Conservation (phyloP, 1,140 invertebrate genomes). For the Saccostrea glomerata region DNA sequence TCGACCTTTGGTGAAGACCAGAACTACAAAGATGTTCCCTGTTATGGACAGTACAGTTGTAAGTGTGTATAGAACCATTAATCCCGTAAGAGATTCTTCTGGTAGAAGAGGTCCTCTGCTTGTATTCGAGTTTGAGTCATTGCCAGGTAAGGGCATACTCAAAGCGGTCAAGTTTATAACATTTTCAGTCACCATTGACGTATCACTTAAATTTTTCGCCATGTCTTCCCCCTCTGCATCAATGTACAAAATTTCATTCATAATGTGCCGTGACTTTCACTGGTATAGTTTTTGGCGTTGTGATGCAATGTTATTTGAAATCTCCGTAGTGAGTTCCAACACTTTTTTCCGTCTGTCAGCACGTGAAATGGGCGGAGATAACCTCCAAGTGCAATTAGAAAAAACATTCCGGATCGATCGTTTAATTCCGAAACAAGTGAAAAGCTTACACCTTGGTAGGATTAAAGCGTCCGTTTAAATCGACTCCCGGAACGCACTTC, state of each 20-base stretch:
- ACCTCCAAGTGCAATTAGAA: constrained; percentile 11
- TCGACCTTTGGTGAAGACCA: constrained; percentile 70
- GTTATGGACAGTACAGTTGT: constrained; percentile 71
- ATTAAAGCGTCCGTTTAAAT: constrained; percentile 18
- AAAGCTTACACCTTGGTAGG: constrained; percentile 20
- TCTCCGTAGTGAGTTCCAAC: background rate
- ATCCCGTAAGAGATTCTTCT: constrained; percentile 50
- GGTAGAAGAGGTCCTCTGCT: background rate
- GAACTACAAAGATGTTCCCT: constrained; percentile 72
- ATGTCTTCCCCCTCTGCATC: background rate
- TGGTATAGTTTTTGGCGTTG: background rate
- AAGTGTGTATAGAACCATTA: constrained; percentile 69
- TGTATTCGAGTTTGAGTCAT: background rate
- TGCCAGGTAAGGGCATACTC: background rate
- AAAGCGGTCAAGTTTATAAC: background rate
- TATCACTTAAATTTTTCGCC: constrained; percentile 10
- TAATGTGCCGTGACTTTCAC: background rate
- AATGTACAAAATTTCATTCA: constrained; percentile 17
- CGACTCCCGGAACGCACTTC: background rate
- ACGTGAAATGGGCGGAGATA: constrained; percentile 7
- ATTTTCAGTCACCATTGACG: background rate
- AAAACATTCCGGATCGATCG: constrained; percentile 33
- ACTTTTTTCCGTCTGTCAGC: constrained; percentile 23
- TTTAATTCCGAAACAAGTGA: constrained; percentile 4
- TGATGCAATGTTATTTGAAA: background rate